These are phyloP conservation scores for Microcaecilia unicolor DNA, from an alignment of 2,797 vertebrate genomes.

Conservation along the genomic window DNA sequence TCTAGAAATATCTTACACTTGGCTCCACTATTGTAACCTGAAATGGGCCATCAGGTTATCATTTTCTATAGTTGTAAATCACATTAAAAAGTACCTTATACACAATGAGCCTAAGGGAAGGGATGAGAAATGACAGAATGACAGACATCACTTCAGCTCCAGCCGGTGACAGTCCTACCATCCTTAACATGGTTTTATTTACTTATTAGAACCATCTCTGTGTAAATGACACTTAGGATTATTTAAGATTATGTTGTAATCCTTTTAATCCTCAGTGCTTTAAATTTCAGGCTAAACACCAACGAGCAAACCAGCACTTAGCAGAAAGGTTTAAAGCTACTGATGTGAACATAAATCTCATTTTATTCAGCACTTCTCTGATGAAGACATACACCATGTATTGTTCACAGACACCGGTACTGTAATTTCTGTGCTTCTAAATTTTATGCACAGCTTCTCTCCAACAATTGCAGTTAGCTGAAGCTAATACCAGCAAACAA, in stretches of 20 bases:
- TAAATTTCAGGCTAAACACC: constrained; percentile 94
- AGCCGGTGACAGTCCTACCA: constrained; percentile 75
- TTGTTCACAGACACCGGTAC: constrained; percentile 31
- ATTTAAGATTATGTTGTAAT: constrained; percentile 99
- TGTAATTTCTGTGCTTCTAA: constrained; percentile 14
- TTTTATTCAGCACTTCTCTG: constrained; percentile 40
- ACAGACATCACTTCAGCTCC: constrained; percentile 18
- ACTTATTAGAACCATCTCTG: constrained; percentile 69
- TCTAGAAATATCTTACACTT: too few relatives aligned
- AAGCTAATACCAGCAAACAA: constrained; percentile 6
- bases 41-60: too few relatives aligned
- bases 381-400: constrained; percentile 45
- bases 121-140: constrained; percentile 8
- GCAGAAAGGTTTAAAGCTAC: constrained; percentile 80
- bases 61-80: constrained; percentile 1
- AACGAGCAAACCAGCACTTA: constrained; percentile 81
- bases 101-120: background rate
- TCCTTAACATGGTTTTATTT: constrained; percentile 74
- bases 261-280: constrained; percentile 96
- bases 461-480: constrained; percentile 1
- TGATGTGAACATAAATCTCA: constrained; percentile 67
- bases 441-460: background rate
- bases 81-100: constrained; percentile 7
- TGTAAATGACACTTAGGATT: constrained; percentile 97
- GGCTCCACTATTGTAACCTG: too few relatives aligned